Evolutionary conservation across 2,888 invertebrate genomes (phyloP).

Genomic region (Bugula neritina): DNA sequence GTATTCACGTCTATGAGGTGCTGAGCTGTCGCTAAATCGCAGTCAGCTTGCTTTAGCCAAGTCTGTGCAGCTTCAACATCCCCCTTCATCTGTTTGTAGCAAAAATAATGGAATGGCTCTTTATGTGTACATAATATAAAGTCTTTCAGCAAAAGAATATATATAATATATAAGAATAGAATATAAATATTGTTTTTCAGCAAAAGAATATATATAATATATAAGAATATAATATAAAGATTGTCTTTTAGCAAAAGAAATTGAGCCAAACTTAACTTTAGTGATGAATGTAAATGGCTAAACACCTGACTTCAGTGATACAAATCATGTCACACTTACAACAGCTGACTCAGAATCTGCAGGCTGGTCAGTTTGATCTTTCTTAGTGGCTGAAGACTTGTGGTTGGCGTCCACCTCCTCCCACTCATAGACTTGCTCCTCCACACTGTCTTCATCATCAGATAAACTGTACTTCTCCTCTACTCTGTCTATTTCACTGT

Average conservation of each 20-base stretch:
- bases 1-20: background rate
- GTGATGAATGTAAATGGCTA: no score
- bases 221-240: no score
- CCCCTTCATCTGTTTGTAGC: conserved; percentile 20
- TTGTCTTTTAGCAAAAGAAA: no score
- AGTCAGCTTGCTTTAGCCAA: conserved; percentile 19
- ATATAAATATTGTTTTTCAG: no score
- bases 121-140: no score
- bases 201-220: no score
- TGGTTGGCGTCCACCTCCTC: background rate
- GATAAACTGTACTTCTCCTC: conserved; percentile 8
- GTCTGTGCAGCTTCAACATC: background rate
- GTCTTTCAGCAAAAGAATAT: no score
- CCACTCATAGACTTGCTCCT: conserved; percentile 24
- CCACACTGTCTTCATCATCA: conserved; percentile 16
- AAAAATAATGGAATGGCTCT: no score
- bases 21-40: background rate
- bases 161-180: no score
- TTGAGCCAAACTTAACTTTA: no score
- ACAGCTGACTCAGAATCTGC: background rate
- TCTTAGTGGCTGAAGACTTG: background rate
- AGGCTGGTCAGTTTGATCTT: background rate
- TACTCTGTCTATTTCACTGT: conserved; percentile 22
- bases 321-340: no score
- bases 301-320: no score